phyloP scores from a whole-genome alignment of 2,888 invertebrate species.

The Drosophila greeni region DNA sequence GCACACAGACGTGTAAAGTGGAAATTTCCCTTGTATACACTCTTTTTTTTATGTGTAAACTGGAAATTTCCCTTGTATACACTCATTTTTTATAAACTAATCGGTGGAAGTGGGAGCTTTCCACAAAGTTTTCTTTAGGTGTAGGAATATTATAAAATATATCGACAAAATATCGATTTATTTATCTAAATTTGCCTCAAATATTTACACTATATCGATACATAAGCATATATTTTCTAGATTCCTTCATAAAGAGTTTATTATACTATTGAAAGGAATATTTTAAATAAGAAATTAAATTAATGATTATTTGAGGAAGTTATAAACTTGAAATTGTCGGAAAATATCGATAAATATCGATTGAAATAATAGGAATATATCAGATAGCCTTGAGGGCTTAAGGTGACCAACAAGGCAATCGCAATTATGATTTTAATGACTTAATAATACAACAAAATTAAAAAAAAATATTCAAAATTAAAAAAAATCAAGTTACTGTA shows the following conservation, averaged over 20 bases:
- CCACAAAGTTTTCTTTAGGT: background rate
- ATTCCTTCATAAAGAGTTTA: background rate
- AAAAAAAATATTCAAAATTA: background rate
- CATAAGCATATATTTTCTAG: background rate
- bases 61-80: background rate
- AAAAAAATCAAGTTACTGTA: background rate
- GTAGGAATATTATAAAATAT: background rate
- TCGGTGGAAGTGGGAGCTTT: background rate
- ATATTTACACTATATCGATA: background rate
- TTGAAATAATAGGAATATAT: background rate
- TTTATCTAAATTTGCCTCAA: background rate
- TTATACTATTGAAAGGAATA: background rate
- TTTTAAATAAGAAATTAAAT: background rate
- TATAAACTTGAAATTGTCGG: no score
- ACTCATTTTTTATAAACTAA: background rate
- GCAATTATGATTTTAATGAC: background rate
- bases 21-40: background rate
- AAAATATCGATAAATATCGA: background rate
- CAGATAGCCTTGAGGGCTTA: background rate
- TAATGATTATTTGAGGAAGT: no score
- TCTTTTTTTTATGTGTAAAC: background rate
- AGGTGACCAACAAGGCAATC: background rate
- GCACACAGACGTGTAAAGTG: background rate
- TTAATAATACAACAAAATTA: background rate
- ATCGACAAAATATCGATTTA: background rate